Conservation (phyloP, 2,888 invertebrate genomes). For the Cheilosia vernalis region DNA sequence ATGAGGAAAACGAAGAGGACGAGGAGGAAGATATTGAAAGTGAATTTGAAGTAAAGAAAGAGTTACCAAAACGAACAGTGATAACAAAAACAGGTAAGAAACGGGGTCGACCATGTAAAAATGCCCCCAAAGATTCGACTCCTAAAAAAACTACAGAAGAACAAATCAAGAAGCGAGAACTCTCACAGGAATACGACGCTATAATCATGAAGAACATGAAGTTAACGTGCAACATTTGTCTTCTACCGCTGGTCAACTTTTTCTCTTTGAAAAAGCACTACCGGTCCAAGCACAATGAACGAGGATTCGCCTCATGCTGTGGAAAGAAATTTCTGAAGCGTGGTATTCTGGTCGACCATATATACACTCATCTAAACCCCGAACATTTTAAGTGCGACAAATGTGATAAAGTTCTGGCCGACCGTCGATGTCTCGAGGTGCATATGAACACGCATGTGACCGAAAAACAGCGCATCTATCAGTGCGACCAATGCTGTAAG, state of each 20-base stretch:
- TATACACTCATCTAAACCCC: constrained; percentile 80
- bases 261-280: constrained; percentile 78
- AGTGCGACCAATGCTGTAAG: constrained; percentile 81
- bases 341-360: constrained; percentile 80
- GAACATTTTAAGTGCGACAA: constrained; percentile 80
- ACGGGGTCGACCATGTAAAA: constrained; percentile 54
- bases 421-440: constrained; percentile 78
- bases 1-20: constrained; percentile 73
- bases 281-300: constrained; percentile 78
- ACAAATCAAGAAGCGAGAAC: constrained; percentile 55
- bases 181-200: constrained; percentile 78
- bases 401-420: constrained; percentile 79
- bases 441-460: constrained; percentile 79
- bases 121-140: neutral
- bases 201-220: constrained; percentile 80
- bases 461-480: constrained; percentile 78
- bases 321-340: constrained; percentile 80
- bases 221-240: constrained; percentile 80
- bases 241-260: constrained; percentile 77
- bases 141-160: constrained; percentile 50
- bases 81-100: constrained; percentile 41
- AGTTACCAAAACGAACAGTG: constrained; percentile 11
- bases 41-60: constrained; percentile 45
- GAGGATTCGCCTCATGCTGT: constrained; percentile 81
- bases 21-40: constrained; percentile 64